A percentile compares a stretch with the other conserved stretches of the same genome.
Conservation (phyloP, 2,888 invertebrate genomes). For the Aelia acuminata region DNA sequence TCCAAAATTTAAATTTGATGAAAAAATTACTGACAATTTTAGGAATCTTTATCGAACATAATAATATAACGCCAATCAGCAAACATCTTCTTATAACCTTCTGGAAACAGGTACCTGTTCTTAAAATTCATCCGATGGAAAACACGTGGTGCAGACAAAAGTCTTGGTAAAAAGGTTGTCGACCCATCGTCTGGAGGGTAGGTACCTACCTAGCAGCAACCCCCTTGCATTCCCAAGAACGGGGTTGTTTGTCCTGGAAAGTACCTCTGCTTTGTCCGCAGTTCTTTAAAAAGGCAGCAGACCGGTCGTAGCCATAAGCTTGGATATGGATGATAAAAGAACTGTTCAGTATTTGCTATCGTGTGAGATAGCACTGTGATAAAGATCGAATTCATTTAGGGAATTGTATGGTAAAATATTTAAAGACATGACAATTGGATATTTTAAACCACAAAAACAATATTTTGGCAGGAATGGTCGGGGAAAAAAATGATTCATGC, state of each 20-base stretch:
- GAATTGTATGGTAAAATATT: no score
- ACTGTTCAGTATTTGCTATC: background rate
- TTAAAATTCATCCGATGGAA: background rate
- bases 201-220: background rate
- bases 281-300: background rate
- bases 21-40: no score
- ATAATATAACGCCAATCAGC: background rate
- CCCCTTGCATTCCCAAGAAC: background rate
- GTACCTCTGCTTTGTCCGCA: background rate
- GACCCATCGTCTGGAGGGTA: slow-evolving; percentile 4
- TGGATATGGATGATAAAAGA: background rate
- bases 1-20: no score
- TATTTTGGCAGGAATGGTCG: no score
- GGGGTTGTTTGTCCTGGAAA: background rate
- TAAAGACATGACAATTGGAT: no score
- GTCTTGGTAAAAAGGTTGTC: background rate
- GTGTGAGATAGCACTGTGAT: background rate
- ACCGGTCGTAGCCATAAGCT: background rate
- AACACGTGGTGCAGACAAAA: slow-evolving; percentile 15
- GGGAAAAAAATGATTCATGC: no score
- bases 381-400: background rate
- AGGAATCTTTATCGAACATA: background rate
- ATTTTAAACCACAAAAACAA: no score
- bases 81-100: background rate
- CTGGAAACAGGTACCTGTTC: background rate